Evolutionary conservation across 1,140 invertebrate genomes (phyloP), one percentile per base, ranked within the genome.

Genomic region (Drosophila tristis): DNA sequence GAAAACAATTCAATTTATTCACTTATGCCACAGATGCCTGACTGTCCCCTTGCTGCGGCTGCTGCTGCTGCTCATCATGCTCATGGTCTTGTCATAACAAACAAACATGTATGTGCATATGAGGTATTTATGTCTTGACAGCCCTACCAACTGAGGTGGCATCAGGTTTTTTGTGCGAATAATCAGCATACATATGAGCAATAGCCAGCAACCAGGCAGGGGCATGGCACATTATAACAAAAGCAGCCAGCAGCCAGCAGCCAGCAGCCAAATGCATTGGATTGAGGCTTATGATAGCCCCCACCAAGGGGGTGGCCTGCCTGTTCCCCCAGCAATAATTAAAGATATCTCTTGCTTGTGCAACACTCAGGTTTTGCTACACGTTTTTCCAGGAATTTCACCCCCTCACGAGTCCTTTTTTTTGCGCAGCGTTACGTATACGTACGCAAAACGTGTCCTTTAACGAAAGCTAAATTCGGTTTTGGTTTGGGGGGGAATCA

Each of bases 141-240:
- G 70, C 64, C 74, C 66, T 63, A 51, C 57, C 74, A 84, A 74
- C 74, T 82, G 23, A 25, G 3, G 23, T 25, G 80, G 80, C 80
- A 84, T 71, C 54, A 45, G 26, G 54, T 66, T 66, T 53, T 67
- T 49, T 74, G 48, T 75, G 74, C 80, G 75, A 80, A 76, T 85
- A 80, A 85, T 85, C 80, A 85, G 80, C 80, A 77, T 85, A 85
- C 77, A 73, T 80, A 73, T 78, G 63, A 60, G 58, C 61, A 62
- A 44, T 25, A 20, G 20, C 20, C 20, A 20, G 20, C 20, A 20
- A 20, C 20, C 20, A 2, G 20, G 20, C 13, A 42, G 45, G 71
- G 39, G 20, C 23, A 7, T 11, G 56, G 23, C 64, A 64, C 48
- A 58, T 47, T 64, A 62, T 55, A 45, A 74, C 23, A 45, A 29